Evolutionary conservation across 92 coral and sea anemone genomes (phyloP), one percentile per base, ranked within the genome.

Genomic region (Ricordea florida): DNA sequence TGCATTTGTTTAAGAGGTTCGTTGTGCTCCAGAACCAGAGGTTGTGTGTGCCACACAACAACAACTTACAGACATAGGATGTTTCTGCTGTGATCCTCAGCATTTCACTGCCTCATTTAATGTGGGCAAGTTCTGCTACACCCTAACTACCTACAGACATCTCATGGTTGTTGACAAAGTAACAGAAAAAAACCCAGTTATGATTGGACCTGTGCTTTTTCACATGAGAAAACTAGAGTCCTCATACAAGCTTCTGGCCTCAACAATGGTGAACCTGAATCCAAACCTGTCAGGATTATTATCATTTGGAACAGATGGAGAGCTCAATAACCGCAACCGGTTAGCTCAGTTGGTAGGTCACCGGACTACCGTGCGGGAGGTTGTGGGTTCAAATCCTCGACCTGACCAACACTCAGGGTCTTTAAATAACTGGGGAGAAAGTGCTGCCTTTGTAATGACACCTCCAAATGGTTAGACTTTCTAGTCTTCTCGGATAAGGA

Each of bases 261-360:
- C 74, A 27, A 45, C 82, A 25, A 33, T 75, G 59, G 61, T 75
- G 18, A 62, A 62, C 37, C 57, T 61, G 20, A 62, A 45, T 33
- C 73, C 82, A 18, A 43, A 61, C 37, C 67, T 75, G 59, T 62
- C 72, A 26, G 72, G 45, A 21, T 4, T 55, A 10, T 13, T 21
- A 14, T 17, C 77, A 8, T 45, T 66, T 79, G 78, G 72, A 13
- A 68, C 78, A 22, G 85, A 68, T 61, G 85, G 62, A 26, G 76
- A 69, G 37, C n/a, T 31, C 26, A 49, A n/a, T n/a, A n/a, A n/a
- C n/a, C n/a, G n/a, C n/a, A n/a, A n/a, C n/a, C n/a, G n/a, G n/a
- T n/a, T n/a, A n/a, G n/a, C n/a, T n/a, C n/a, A n/a, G n/a, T n/a
- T n/a, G n/a, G n/a, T n/a, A n/a, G n/a, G n/a, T n/a, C n/a, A n/a